Base-by-base conservation (phyloP, 2,888 invertebrate species). In the Cryptocephalus moraei region DNA sequence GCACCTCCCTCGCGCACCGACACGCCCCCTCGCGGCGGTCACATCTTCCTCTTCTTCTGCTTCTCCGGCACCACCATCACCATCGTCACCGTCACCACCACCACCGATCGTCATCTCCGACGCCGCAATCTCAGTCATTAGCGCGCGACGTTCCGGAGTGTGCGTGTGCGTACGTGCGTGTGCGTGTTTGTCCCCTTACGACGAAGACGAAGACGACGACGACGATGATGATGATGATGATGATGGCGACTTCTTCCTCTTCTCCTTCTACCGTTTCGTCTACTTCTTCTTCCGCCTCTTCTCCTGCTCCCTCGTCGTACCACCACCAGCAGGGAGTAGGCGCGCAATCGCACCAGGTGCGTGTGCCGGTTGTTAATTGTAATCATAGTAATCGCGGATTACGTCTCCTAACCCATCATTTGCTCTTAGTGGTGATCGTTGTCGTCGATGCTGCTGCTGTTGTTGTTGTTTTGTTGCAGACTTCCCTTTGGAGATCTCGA, bases 331-430 rank as follows among this genome's bases (percentile, higher is more conserved):
- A 67, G 55, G 57, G 61, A 50, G 57, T 56, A 55, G 57, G 60
- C 56, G 67, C 68, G 67, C 68, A 69, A 62, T 54, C 68, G 64
- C 70, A 57, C 55, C 57, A 70, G 69, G 70, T 70, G 67, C 64
- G 68, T 68, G 63, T 50, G 51, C 51, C 22, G 22, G 3, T 22
- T 22, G 22, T 22, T 22, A 22, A 22, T 22, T 22, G 59, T 68
- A 69, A 68, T 68, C 59, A 68, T 62, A 36, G 36, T 36, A 36
- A 36, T 36, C 36, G 36, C 36, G 36, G 36, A 36, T 36, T 22
- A 22, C 22, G 22, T 22, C 22, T 22, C 22, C 4, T 36, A 36
- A 36, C 36, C 12, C 6, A 6, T 22, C 22, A 22, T 22, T 22
- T 22, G 22, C 22, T n/a, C 36, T 36, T 36, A 36, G n/a, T 36